phyloP scores from a whole-genome alignment of 2,888 invertebrate species.

The Cylindroiulus punctatus region DNA sequence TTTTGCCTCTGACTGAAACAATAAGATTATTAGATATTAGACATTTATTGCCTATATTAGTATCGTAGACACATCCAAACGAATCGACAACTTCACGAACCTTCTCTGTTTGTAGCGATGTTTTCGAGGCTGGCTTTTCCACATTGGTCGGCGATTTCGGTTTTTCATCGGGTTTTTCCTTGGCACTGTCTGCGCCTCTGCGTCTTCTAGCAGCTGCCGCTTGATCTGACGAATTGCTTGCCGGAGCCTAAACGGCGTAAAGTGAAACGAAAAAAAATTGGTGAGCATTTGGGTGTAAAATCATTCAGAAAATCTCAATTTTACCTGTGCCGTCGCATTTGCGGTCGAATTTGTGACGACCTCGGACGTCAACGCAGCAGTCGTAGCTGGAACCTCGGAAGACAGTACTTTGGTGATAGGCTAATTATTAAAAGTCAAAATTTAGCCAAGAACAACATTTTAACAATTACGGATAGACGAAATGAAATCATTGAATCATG shows the following conservation, averaged over 20 bases:
- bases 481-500: no score
- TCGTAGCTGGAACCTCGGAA: neutral
- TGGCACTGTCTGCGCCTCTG: neutral
- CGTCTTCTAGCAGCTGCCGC: neutral
- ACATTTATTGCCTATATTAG: no score
- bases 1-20: neutral
- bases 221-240: neutral
- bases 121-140: neutral
- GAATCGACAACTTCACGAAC: neutral
- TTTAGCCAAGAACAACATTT: no score
- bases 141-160: neutral
- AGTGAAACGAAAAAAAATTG: neutral
- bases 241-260: neutral
- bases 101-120: neutral
- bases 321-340: neutral
- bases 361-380: neutral
- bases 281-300: neutral
- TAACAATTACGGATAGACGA: no score
- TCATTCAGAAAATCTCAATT: neutral
- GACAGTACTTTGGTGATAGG: neutral
- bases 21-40: no score
- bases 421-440: neutral
- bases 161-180: neutral
- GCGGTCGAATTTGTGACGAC: neutral
- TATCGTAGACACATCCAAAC: no score